Percentiles rank a stretch among this genome's conserved stretches.
Evolutionary conservation across 2,888 invertebrate species (phyloP).

Genomic region (Epirrhoe alternata): DNA sequence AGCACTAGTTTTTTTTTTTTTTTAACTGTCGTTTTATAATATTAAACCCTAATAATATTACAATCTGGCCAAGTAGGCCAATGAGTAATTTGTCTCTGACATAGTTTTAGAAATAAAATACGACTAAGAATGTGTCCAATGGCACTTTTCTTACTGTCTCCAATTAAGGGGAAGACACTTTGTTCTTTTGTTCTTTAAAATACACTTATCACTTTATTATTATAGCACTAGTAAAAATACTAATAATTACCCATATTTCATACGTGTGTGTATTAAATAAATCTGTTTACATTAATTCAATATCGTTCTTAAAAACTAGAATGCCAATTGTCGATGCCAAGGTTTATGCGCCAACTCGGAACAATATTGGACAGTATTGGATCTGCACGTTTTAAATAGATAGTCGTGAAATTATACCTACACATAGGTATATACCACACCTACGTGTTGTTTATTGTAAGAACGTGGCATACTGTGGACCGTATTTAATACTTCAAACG

Average conservation of each 20-base stretch:
- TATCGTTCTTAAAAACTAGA: background rate
- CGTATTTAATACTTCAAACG: background rate
- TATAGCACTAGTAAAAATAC: too few species aligned
- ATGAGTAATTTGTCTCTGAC: too few species aligned
- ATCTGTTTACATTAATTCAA: background rate
- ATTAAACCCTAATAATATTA: too few species aligned
- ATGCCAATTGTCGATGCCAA: constrained; percentile 20
- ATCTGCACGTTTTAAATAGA: constrained; percentile 20
- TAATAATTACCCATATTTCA: background rate
- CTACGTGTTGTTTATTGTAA: background rate
- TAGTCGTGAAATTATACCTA: background rate
- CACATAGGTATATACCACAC: background rate
- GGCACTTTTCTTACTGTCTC: too few species aligned
- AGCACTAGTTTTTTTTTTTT: too few species aligned
- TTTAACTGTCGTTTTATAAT: too few species aligned
- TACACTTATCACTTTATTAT: too few species aligned
- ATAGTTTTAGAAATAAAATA: too few species aligned
- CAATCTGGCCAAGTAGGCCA: too few species aligned
- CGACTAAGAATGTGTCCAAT: too few species aligned
- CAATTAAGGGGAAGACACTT: too few species aligned
- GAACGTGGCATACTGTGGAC: background rate
- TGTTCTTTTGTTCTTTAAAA: too few species aligned
- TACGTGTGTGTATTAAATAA: background rate
- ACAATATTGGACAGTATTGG: constrained; percentile 16
- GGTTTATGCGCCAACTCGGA: constrained; percentile 26